Evolutionary conservation across 2,888 invertebrate genomes (phyloP), one percentile per base, ranked within the genome.

Genomic region (Epinotia demarniana): DNA sequence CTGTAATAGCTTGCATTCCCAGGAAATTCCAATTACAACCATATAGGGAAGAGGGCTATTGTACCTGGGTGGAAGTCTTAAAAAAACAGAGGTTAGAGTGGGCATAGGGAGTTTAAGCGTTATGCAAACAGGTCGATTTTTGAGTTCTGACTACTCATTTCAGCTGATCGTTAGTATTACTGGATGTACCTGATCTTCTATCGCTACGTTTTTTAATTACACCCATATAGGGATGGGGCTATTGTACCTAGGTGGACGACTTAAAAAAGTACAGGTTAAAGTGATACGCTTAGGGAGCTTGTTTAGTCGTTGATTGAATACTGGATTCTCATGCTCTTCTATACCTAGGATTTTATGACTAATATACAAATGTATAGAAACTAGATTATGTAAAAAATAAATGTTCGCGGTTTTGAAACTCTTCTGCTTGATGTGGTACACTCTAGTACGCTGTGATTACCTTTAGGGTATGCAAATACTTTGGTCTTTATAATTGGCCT

Each of bases 1-100:
- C 76, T 76, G 79, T 84, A 84, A 86, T 85, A 84, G 86, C 78
- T 81, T 79, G 85, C 85, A 84, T 87, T 86, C 85, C 81, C 84
- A 81, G 82, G 89, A 83, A 89, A 86, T 87, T 85, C 90, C 91
- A 92, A 91, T 91, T 91, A 90, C 90, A 77, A 78, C 91, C 92
- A 85, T 92, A 91, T 92, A 86, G 82, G 91, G 88, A 78, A 75
- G 77, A 72, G 61, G 79, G 84, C 86, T 84, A 88, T 89, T 89
- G 89, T 89, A 82, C 80, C 81, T 71, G 5, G 53, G 27, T 69
- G 46, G 69, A 57, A 19, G 39, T 27, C 23, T 60, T 58, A 58
- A 69, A 69, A 68, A 68, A 88, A 23, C 23, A 16, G 57, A 68
- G 57, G 46, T 60, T 60, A 66, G 33, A 66, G n/a, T 9, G 27